Conservation (phyloP, 2,888 invertebrate genomes). For the Anthrax anthrax region DNA sequence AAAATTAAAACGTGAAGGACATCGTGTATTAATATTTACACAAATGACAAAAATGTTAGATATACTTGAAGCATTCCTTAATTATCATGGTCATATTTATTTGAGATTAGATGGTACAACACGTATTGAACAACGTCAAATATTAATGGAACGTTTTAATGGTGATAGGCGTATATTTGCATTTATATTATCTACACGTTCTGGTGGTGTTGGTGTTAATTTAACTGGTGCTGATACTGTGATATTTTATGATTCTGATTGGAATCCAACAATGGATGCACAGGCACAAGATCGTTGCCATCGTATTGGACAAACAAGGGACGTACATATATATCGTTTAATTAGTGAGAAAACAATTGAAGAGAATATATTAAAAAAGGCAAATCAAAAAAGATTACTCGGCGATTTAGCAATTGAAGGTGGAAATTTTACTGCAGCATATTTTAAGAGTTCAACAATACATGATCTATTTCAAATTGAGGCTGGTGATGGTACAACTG, state of each 20-base stretch:
- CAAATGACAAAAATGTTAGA: slow-evolving; percentile 99
- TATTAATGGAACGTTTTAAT: slow-evolving; percentile 95
- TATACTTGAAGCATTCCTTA: slow-evolving; percentile 91
- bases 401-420: slow-evolving; percentile 97
- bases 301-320: slow-evolving; percentile 96
- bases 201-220: slow-evolving; percentile 96
- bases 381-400: slow-evolving; percentile 89
- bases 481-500: slow-evolving; percentile 45
- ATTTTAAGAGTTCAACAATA: slow-evolving; percentile 85
- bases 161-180: slow-evolving; percentile 87
- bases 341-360: slow-evolving; percentile 96
- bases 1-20: slow-evolving; percentile 64
- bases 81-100: slow-evolving; percentile 93
- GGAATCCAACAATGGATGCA: slow-evolving; percentile 99
- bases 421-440: slow-evolving; percentile 95
- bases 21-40: slow-evolving; percentile 93
- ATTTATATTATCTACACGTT: slow-evolving; percentile 94
- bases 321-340: slow-evolving; percentile 96
- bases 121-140: slow-evolving; percentile 82
- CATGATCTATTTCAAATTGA: slow-evolving; percentile 81
- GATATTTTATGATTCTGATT: slow-evolving; percentile 98
- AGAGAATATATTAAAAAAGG: slow-evolving; percentile 98
- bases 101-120: slow-evolving; percentile 93
- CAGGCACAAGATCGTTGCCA: slow-evolving; percentile 94
- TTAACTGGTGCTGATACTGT: slow-evolving; percentile 98